Evolutionary conservation across 2,888 invertebrate genomes (phyloP).

Genomic region (Agrotis clavis): DNA sequence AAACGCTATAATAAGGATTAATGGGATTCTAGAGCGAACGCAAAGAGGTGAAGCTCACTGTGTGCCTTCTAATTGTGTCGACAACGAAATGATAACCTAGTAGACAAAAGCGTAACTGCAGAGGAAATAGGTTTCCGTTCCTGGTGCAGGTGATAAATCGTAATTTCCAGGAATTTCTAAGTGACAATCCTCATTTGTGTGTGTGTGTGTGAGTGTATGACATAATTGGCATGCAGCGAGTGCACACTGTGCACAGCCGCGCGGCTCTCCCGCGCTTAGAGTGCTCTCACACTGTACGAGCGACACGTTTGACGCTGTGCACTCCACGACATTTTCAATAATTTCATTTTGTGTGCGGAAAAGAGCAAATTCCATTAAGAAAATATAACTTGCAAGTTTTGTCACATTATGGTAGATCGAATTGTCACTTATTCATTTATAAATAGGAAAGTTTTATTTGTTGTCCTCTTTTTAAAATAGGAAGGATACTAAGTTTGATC

Average conservation of each 20-base stretch:
- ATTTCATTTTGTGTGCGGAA: not conserved
- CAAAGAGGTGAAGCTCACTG: constrained; percentile 20
- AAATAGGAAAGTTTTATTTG: too few species aligned
- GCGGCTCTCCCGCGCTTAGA: constrained; percentile 5
- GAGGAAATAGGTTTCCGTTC: too few species aligned
- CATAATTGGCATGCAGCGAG: constrained; percentile 4
- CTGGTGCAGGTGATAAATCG: too few species aligned
- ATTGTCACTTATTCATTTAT: too few species aligned
- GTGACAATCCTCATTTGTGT: not conserved
- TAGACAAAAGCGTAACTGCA: too few species aligned
- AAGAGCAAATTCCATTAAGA: not conserved
- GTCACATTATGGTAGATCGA: too few species aligned
- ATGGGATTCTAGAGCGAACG: constrained; percentile 14
- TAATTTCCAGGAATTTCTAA: too few species aligned
- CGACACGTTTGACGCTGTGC: constrained; percentile 15
- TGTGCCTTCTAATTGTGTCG: constrained; percentile 3
- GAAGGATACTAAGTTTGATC: too few species aligned
- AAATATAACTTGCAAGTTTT: too few species aligned
- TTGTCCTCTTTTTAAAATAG: too few species aligned
- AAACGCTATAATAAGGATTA: constrained; percentile 26
- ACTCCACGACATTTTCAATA: not conserved
- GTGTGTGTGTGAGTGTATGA: not conserved
- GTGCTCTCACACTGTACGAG: constrained; percentile 9
- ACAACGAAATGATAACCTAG: not conserved
- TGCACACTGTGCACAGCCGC: too few species aligned